These are phyloP conservation scores for Malaclemys terrapin DNA, from an alignment of 2,113 vertebrate species.

Conservation along the genomic window DNA sequence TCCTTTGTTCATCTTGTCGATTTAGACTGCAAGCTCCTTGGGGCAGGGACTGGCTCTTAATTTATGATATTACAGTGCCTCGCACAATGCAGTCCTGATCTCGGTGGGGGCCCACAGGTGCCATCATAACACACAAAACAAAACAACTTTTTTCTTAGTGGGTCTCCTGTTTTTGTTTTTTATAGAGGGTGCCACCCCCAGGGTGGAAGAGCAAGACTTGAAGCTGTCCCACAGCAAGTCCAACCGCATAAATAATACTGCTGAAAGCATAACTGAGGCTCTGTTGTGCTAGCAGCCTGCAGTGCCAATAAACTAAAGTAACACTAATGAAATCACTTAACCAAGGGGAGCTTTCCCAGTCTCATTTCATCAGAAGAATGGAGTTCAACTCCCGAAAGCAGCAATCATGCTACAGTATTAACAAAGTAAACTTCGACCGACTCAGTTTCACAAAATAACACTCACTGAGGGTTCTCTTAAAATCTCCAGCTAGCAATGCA, in stretches of 20 bases:
- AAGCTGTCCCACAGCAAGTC: conserved; percentile 13
- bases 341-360: conserved; percentile 62
- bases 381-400: conserved; percentile 49
- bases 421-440: conserved; percentile 46
- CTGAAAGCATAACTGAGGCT: conserved; percentile 26
- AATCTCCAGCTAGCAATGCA: conserved; percentile 63
- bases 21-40: background rate
- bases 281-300: conserved; percentile 27
- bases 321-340: conserved; percentile 53
- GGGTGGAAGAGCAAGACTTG: background rate
- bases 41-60: background rate
- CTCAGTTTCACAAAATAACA: conserved; percentile 21
- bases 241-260: conserved; percentile 22
- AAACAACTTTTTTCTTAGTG: background rate
- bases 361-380: conserved; percentile 56
- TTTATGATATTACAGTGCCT: no score
- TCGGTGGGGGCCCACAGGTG: background rate
- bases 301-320: conserved; percentile 65
- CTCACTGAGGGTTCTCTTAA: background rate
- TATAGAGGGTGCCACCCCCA: background rate
- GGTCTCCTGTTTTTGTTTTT: conserved; percentile 8
- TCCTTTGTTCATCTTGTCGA: background rate
- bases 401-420: conserved; percentile 30
- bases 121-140: background rate
- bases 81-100: background rate